These are phyloP conservation scores for Hemicrepidius hirtus DNA, from an alignment of 2,888 invertebrate genomes.

Conservation along the genomic window DNA sequence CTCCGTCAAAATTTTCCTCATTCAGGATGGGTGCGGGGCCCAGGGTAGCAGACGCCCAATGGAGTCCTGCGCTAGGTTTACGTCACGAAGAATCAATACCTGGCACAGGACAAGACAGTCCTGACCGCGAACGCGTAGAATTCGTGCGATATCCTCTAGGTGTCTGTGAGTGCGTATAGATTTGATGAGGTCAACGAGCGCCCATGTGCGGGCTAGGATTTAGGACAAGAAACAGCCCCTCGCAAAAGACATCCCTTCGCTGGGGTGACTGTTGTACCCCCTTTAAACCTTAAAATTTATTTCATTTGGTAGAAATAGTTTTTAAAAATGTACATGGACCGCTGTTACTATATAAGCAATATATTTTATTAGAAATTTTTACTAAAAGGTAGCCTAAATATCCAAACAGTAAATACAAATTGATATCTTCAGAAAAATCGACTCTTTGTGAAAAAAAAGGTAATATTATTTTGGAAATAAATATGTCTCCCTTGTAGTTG, in stretches of 20 bases:
- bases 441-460: conserved; percentile 27
- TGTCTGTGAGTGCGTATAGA: conserved; percentile 53
- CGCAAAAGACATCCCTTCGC: conserved; percentile 96
- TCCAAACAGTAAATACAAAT: conserved; percentile 2
- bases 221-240: conserved; percentile 97
- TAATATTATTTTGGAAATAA: conserved; percentile 30
- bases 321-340: conserved; percentile 47
- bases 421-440: conserved; percentile 25
- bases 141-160: conserved; percentile 62
- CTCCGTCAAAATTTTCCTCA: conserved; percentile 70
- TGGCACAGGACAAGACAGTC: conserved; percentile 65
- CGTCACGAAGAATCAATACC: conserved; percentile 71
- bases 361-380: conserved; percentile 54
- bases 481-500: conserved; percentile 29
- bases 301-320: conserved; percentile 44
- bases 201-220: conserved; percentile 97
- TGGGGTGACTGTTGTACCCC: conserved; percentile 93
- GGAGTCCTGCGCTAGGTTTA: conserved; percentile 64
- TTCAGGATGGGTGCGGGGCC: conserved; percentile 61
- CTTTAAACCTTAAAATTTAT: conserved; percentile 58
- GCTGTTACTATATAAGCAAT: conserved; percentile 46
- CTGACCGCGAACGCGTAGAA: conserved; percentile 66
- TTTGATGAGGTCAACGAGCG: conserved; percentile 73
- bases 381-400: conserved; percentile 46
- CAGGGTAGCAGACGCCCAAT: conserved; percentile 60